Conservation (phyloP, 2,797 vertebrate species). For the Pseudopleuronectes americanus region DNA sequence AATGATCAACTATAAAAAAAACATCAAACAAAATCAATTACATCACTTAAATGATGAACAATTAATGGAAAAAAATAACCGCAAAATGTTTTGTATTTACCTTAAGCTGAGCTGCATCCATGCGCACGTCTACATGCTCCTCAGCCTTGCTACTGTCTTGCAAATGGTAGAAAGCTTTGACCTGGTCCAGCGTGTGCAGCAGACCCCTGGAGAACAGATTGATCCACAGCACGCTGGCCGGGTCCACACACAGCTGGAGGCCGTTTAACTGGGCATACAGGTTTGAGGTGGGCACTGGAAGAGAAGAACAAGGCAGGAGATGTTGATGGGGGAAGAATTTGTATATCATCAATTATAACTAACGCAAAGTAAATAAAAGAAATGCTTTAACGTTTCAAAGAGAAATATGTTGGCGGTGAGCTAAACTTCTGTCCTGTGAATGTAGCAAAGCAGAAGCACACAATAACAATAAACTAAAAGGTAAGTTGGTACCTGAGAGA, state of each 20-base stretch:
- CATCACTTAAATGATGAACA: background rate
- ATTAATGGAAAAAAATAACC: too few species aligned
- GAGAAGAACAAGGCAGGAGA: background rate
- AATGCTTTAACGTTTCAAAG: too few species aligned
- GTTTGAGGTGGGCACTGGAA: constrained; percentile 91
- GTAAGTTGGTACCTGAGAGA: constrained; percentile 84
- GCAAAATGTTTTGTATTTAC: constrained; percentile 67
- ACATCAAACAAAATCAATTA: constrained; percentile 12
- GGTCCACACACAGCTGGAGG: constrained; percentile 90
- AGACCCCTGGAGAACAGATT: constrained; percentile 93
- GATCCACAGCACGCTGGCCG: constrained; percentile 93
- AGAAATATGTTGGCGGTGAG: too few species aligned
- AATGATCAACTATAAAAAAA: constrained; percentile 84
- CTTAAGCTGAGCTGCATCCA: constrained; percentile 92
- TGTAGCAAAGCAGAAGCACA: too few species aligned
- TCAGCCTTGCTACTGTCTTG: constrained; percentile 88
- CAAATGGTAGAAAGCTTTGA: constrained; percentile 95
- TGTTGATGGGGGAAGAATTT: background rate
- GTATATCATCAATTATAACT: background rate
- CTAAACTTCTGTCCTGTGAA: too few species aligned
- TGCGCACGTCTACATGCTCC: constrained; percentile 91
- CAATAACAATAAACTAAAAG: too few species aligned
- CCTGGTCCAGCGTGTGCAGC: constrained; percentile 92
- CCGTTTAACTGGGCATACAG: constrained; percentile 92
- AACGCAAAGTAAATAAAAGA: too few species aligned